These are phyloP conservation scores for Hemicrepidius hirtus DNA, from an alignment of 2,888 invertebrate species.

Conservation along the genomic window DNA sequence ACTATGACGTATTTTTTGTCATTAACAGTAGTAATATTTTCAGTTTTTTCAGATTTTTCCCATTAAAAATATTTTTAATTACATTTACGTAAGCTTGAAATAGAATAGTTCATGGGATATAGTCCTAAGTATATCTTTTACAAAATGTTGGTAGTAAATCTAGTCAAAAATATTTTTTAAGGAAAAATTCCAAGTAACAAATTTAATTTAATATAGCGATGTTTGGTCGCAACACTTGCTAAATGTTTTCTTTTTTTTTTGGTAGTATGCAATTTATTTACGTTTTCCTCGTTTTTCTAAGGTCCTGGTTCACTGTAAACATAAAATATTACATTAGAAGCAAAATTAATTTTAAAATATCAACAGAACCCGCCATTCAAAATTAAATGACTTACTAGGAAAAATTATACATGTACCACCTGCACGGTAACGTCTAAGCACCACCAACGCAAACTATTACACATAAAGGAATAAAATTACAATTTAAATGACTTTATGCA, in stretches of 20 bases:
- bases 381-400: no score
- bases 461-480: background rate
- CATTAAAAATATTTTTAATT: slow-evolving; percentile 51
- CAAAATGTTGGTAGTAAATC: slow-evolving; percentile 35
- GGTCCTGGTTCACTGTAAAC: slow-evolving; percentile 45
- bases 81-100: slow-evolving; percentile 49
- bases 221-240: slow-evolving; percentile 32
- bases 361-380: no score
- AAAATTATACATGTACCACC: background rate
- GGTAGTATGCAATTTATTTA: background rate
- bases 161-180: slow-evolving; percentile 61
- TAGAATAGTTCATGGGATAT: slow-evolving; percentile 59
- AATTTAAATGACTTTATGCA: no score
- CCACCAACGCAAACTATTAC: slow-evolving; percentile 1
- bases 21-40: slow-evolving; percentile 42
- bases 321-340: slow-evolving; percentile 20
- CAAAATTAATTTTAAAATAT: no score
- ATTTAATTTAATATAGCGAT: slow-evolving; percentile 41
- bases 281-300: slow-evolving; percentile 7
- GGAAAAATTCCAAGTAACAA: slow-evolving; percentile 53
- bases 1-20: slow-evolving; percentile 52
- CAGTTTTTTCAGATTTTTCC: slow-evolving; percentile 37
- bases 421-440: background rate
- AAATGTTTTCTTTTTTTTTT: slow-evolving; percentile 16
- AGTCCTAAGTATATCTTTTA: slow-evolving; percentile 67